phyloP scores from a whole-genome alignment of 2,888 invertebrate species.

The Anticlea derivata region DNA sequence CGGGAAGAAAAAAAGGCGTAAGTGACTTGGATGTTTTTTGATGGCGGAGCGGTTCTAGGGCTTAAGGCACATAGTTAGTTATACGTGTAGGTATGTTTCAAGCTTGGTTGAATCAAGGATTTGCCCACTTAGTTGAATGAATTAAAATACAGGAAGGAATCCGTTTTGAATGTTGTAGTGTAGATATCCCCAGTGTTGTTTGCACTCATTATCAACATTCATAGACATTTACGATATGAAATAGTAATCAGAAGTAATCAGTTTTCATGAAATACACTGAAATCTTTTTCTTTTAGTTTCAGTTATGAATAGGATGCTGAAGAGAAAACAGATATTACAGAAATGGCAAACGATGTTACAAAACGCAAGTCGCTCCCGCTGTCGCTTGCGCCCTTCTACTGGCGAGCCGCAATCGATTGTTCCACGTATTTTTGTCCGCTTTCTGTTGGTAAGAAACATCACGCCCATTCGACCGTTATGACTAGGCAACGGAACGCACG shows the following conservation, averaged over 20 bases:
- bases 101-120: not conserved
- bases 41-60: constrained; percentile 5
- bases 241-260: too few species aligned
- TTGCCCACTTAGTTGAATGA: not conserved
- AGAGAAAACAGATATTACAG: not conserved
- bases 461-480: constrained; percentile 85
- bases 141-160: too few species aligned
- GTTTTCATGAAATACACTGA: too few species aligned
- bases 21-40: constrained; percentile 38
- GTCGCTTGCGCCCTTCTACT: constrained; percentile 65
- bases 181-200: too few species aligned
- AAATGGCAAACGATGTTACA: constrained; percentile 12
- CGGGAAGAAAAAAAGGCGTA: constrained; percentile 63
- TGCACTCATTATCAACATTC: too few species aligned
- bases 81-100: constrained; percentile 4
- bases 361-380: constrained; percentile 18
- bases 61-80: not conserved
- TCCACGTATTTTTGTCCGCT: constrained; percentile 82
- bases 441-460: constrained; percentile 83
- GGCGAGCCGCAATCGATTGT: constrained; percentile 73
- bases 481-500: constrained; percentile 78
- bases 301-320: too few species aligned
- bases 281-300: too few species aligned
- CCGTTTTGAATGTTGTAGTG: not conserved
- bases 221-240: too few species aligned